Base-by-base conservation (phyloP, 2,888 invertebrate genomes). In the Cybosia mesomella region DNA sequence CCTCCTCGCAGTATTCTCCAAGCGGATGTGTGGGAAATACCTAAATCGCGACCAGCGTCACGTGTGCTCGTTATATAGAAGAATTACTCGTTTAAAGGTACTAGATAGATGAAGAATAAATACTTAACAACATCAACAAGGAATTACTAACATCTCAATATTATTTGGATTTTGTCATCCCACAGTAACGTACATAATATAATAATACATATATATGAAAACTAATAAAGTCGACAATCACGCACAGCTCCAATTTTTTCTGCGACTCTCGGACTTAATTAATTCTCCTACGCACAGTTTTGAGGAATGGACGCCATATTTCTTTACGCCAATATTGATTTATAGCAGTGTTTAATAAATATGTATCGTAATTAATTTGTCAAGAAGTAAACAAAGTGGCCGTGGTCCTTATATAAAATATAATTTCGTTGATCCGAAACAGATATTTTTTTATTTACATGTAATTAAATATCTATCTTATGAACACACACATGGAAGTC, bases 191-290 rank as follows among this genome's bases (percentile, higher is more conserved):
- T 63, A 61, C 72, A 49, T 43, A 18, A 49, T 49, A 49, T 24
- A 11, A 4, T 15, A 39, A 15, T 39, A 71, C 79, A 82, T 77
- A 15, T 39, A 71, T 80, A 82, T 77, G 81, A 82, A 81, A 87
- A 79, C 83, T 83, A 88, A 89, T 89, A 89, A 83, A 79, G 76
- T 62, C 64, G 67, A 32, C 68, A 83, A 83, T 85, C 89, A 89
- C 89, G 89, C 87, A 77, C 66, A 69, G 76, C 65, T 72, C 79
- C 68, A 76, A 81, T 82, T 84, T 84, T 82, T 81, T 80, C 76
- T 72, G 76, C 75, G 71, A 28, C 65, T 57, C 65, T 67, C 71
- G 60, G 66, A 57, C 68, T 70, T 82, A 86, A 87, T 88, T 88
- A 87, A 88, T 85, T 86, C 82, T 70, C 63, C 55, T 78, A 72